Evolutionary conservation across 1,140 invertebrate genomes (phyloP), one percentile per base, ranked within the genome.

Genomic region (Aphidius ervi): DNA sequence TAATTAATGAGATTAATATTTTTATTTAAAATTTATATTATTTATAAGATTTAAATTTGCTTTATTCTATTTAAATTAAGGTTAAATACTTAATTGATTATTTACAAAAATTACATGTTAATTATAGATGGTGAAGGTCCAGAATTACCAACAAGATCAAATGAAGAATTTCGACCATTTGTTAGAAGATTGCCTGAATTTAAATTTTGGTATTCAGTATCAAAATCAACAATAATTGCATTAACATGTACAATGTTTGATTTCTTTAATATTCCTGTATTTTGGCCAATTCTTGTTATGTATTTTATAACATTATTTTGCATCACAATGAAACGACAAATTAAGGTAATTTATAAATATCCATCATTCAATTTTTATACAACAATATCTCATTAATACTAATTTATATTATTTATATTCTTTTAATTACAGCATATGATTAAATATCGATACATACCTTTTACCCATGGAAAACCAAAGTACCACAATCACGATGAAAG

Each of bases 291-390:
- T 67, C 85, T 99, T 72, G 94, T 99, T 61, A 95, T 99, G 89
- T 99, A 99, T 81, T 99, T 99, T 81, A 93, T 99, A 72, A 96
- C 97, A 46, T 81, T 99, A 63, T 95, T 99, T 77, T 94, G 93
- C 79, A 93, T 99, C 69, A 99, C 97, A 53, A 99, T 99, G 97
- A 99, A 98, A 81, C 88, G 95, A 74, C 98, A 99, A 86, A 99
- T 99, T 70, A 97, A 92, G 88, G 95, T 97, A 84, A 85, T 79
- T 64, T 23, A 40, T 46, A 9, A 48, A 16, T 37, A 31, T 10
- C 0, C 39, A 43, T 58, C 41, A 39, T 20, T 50, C 39, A 43
- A 37, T 62, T 55, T 54, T 59, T 59, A 42, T 40, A 52, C 46
- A 64, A 45, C 57, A 47, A 37, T 41, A 45, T 41, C 43, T 46